Conservation (phyloP, 2,797 vertebrate genomes). For the Psittacula derbiana region DNA sequence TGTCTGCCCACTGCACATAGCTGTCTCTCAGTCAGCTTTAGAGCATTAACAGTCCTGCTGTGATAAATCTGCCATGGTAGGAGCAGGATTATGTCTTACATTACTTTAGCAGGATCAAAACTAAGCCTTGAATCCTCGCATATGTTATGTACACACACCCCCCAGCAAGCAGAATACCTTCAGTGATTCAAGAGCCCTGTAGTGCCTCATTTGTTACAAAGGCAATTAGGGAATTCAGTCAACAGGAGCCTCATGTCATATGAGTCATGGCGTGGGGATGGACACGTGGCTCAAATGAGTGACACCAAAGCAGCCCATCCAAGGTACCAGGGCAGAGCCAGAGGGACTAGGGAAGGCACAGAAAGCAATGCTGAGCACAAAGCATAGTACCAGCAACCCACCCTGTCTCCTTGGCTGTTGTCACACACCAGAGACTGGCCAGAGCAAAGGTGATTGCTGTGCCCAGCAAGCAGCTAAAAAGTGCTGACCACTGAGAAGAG, state of each 20-base stretch:
- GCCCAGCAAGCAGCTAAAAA: neutral
- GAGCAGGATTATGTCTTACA: constrained; percentile 37
- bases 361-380: neutral
- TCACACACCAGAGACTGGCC: neutral
- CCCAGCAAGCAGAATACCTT: neutral
- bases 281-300: rapidly evolving
- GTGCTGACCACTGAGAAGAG: neutral
- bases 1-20: neutral
- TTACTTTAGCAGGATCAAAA: constrained; percentile 47
- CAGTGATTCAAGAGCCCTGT: neutral
- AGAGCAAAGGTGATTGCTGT: neutral
- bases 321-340: rapidly evolving
- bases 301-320: neutral
- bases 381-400: neutral
- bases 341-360: neutral
- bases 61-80: constrained; percentile 25
- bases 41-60: constrained; percentile 24
- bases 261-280: neutral
- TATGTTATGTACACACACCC: neutral
- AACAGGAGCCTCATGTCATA: neutral
- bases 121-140: neutral
- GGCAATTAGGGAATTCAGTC: neutral
- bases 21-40: constrained; percentile 31
- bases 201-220: neutral
- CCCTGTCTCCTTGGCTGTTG: neutral